Percentiles rank a stretch among this genome's conserved stretches.
Conservation (phyloP, 2,888 invertebrate species). For the Apotomis capreana region DNA sequence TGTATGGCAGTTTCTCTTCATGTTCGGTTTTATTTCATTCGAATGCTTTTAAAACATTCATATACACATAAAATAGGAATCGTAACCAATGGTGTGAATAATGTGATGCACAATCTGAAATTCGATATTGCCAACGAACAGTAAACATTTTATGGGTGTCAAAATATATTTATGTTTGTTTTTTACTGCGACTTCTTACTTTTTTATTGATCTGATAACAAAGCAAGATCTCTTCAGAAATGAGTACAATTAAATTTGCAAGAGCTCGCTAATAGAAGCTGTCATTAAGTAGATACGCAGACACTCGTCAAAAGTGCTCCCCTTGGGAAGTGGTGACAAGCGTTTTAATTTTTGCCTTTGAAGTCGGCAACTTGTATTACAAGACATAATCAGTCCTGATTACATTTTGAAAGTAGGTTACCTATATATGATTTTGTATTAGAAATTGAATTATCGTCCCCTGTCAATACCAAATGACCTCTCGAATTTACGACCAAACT, state of each 20-base stretch:
- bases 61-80: no score
- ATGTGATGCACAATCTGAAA: no score
- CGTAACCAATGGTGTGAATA: no score
- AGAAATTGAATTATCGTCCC: no score
- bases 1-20: no score
- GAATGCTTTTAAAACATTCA: no score
- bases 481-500: no score
- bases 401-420: background rate
- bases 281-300: background rate
- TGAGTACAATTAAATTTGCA: background rate
- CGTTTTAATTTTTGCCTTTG: background rate
- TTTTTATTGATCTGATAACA: background rate
- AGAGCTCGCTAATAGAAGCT: background rate
- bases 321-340: background rate
- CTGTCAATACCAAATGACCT: no score
- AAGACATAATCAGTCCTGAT: background rate
- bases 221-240: background rate
- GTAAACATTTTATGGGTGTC: background rate
- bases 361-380: slow-evolving; percentile 3
- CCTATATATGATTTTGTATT: no score
- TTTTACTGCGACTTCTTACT: background rate
- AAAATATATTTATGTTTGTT: background rate
- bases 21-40: no score
- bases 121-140: background rate
- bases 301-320: background rate